phyloP scores from a whole-genome alignment of 2,888 invertebrate genomes.

The Clistopyga incitator region DNA sequence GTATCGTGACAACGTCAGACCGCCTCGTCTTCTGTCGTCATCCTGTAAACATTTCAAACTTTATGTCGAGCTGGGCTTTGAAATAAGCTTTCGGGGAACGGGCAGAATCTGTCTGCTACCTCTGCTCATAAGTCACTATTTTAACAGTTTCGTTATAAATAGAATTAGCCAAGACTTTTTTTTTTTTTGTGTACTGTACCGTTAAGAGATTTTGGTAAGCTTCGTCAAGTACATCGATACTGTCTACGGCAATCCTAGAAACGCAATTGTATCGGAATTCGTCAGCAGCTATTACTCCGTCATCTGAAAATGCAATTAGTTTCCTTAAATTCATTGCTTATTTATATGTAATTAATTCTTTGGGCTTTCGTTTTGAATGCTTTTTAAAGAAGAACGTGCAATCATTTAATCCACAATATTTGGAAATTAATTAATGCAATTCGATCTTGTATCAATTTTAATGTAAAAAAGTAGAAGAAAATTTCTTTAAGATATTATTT shows the following conservation, averaged over 20 bases:
- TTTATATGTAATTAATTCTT: not conserved
- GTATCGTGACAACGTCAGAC: slow-evolving; percentile 91
- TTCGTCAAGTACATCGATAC: slow-evolving; percentile 90
- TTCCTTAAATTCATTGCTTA: not conserved
- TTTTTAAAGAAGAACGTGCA: no score
- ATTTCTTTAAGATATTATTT: no score
- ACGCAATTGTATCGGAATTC: slow-evolving; percentile 94
- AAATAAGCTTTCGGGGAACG: not conserved
- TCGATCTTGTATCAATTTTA: no score
- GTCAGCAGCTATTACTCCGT: slow-evolving; percentile 91
- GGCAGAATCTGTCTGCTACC: not conserved
- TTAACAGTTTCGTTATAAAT: slow-evolving; percentile 1
- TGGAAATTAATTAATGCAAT: no score
- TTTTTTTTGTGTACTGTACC: slow-evolving; percentile 86
- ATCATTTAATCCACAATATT: no score
- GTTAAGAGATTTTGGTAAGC: slow-evolving; percentile 91
- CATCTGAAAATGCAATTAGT: slow-evolving; percentile 82
- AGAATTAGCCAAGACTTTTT: not conserved
- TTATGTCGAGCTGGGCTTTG: slow-evolving; percentile 2
- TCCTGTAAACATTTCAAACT: slow-evolving; percentile 86
- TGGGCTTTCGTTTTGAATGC: no score
- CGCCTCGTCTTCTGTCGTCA: slow-evolving; percentile 92
- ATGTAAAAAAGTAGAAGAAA: no score
- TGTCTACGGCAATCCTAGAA: slow-evolving; percentile 91
- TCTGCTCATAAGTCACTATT: slow-evolving; percentile 26